phyloP scores from a whole-genome alignment of 2,888 invertebrate species.

The Hermaeophaga mercurialis region DNA sequence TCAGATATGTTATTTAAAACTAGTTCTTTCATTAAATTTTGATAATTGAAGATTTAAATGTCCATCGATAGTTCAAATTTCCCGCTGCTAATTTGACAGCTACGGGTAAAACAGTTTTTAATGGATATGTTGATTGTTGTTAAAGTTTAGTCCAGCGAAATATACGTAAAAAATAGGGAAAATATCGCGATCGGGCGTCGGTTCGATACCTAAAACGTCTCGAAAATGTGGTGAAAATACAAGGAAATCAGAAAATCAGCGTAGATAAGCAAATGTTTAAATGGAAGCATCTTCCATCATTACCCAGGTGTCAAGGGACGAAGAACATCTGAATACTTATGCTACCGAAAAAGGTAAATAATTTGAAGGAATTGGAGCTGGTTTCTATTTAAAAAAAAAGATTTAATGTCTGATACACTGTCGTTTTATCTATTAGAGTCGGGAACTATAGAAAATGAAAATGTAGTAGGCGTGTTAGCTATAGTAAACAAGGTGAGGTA shows the following conservation, averaged over 20 bases:
- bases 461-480: conserved; percentile 51
- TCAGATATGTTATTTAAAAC: no score
- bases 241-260: conserved; percentile 13
- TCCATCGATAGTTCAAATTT: conserved; percentile 29
- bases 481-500: conserved; percentile 34
- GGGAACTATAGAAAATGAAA: conserved; percentile 1
- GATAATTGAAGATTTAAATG: no score
- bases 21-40: no score
- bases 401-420: background rate
- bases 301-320: conserved; percentile 97
- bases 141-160: conserved; percentile 29
- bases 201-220: conserved; percentile 17
- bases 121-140: conserved; percentile 37
- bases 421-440: background rate
- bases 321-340: conserved; percentile 92
- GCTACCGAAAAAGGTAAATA: conserved; percentile 89
- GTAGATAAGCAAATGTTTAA: conserved; percentile 68
- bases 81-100: conserved; percentile 28
- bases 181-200: conserved; percentile 10
- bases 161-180: conserved; percentile 17
- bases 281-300: conserved; percentile 99
- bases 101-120: conserved; percentile 28
- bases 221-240: conserved; percentile 28
- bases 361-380: conserved; percentile 20
- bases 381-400: background rate